These are phyloP conservation scores for Tipula helvola DNA, from an alignment of 2,888 invertebrate species.

Conservation along the genomic window DNA sequence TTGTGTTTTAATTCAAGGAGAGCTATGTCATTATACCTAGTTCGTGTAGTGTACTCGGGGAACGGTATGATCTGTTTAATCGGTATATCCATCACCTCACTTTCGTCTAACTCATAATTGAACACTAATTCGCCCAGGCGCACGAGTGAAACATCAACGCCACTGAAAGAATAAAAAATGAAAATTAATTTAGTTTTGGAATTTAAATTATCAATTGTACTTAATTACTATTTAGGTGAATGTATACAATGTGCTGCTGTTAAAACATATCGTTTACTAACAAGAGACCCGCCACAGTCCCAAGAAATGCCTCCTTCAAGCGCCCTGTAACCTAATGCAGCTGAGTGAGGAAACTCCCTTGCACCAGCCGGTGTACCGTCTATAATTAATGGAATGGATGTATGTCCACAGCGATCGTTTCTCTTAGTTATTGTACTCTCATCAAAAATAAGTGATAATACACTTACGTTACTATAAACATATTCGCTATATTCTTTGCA, in stretches of 20 bases:
- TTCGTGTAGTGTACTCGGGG: slow-evolving; percentile 32
- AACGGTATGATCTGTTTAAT: slow-evolving; percentile 30
- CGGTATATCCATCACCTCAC: slow-evolving; percentile 24
- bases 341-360: slow-evolving; percentile 30
- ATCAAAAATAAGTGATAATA: too few relatives aligned
- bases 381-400: background rate
- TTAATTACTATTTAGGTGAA: background rate
- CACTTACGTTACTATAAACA: background rate
- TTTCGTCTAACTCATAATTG: slow-evolving; percentile 23
- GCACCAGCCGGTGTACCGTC: slow-evolving; percentile 18
- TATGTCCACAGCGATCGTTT: background rate
- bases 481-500: background rate
- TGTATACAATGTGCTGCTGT: slow-evolving; percentile 47
- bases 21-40: slow-evolving; percentile 38
- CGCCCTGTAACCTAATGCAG: background rate
- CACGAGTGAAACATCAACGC: slow-evolving; percentile 22
- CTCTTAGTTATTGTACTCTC: background rate
- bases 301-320: slow-evolving; percentile 22
- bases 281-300: slow-evolving; percentile 45
- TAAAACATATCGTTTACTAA: slow-evolving; percentile 41
- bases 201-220: background rate
- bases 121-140: slow-evolving; percentile 33
- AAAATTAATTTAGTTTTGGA: background rate
- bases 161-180: slow-evolving; percentile 10
- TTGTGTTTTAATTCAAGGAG: slow-evolving; percentile 29